Percentiles rank a stretch among this genome's conserved stretches.
Conservation (phyloP, 1,140 invertebrate species). For the Adoxophyes honmai region DNA sequence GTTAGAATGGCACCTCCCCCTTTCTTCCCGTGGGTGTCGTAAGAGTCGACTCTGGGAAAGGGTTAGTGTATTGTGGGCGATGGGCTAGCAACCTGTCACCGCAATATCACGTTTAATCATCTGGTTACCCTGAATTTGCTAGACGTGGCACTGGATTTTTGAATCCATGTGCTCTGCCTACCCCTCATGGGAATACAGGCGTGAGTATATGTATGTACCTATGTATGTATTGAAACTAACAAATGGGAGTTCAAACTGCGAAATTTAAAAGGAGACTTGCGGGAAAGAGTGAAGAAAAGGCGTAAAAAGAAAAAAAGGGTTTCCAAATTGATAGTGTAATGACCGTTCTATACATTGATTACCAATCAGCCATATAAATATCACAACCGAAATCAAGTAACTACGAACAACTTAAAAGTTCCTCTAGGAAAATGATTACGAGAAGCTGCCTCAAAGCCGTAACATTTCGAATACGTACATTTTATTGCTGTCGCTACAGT, state of each 20-base stretch:
- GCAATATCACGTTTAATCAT: too few species aligned
- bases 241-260: neutral
- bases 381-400: slow-evolving; percentile 38
- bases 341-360: slow-evolving; percentile 31
- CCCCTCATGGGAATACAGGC: too few species aligned
- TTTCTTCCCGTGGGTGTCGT: too few species aligned
- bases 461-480: slow-evolving; percentile 16
- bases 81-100: too few species aligned
- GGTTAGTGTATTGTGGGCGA: too few species aligned
- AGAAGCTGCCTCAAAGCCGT: slow-evolving; percentile 26
- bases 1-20: too few species aligned
- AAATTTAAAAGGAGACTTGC: neutral
- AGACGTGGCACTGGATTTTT: too few species aligned
- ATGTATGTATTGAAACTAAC: too few species aligned
- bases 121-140: too few species aligned
- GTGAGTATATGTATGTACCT: too few species aligned
- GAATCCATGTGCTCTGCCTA: too few species aligned
- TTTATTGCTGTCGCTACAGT: slow-evolving; percentile 13
- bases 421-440: slow-evolving; percentile 19
- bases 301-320: neutral
- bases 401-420: slow-evolving; percentile 27
- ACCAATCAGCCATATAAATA: slow-evolving; percentile 34
- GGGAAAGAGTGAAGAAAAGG: neutral
- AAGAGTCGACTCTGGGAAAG: too few species aligned
- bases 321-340: slow-evolving; percentile 22